These are phyloP conservation scores for Chydorus sphaericus DNA, from an alignment of 2,888 invertebrate species.

Conservation along the genomic window DNA sequence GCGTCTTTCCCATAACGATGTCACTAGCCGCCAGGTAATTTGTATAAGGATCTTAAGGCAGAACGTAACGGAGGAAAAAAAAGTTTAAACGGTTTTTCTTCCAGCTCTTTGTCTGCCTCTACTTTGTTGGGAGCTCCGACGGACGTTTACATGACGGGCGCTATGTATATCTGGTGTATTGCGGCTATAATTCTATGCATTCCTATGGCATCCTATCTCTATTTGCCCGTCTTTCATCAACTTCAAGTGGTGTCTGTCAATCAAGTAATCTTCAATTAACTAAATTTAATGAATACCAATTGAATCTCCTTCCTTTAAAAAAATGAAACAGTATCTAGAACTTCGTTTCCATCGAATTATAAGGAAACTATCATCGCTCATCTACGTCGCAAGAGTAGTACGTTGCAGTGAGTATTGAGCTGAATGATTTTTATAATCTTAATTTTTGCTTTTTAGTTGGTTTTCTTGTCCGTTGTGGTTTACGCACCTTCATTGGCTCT, in stretches of 20 bases:
- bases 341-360: slow-evolving; percentile 17
- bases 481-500: slow-evolving; percentile 74
- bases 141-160: slow-evolving; percentile 51
- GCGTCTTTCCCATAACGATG: too few relatives aligned
- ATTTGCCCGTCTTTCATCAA: slow-evolving; percentile 72
- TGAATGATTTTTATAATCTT: not conserved
- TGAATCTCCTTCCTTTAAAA: too few relatives aligned
- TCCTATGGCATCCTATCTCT: slow-evolving; percentile 40
- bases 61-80: too few relatives aligned
- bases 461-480: slow-evolving; percentile 72
- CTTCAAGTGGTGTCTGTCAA: slow-evolving; percentile 69
- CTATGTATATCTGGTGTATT: slow-evolving; percentile 73
- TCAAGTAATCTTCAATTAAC: slow-evolving; percentile 55
- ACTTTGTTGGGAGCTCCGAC: slow-evolving; percentile 37
- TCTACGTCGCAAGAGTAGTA: slow-evolving; percentile 18
- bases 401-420: not conserved
- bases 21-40: too few relatives aligned
- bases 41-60: too few relatives aligned
- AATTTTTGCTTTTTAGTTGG: slow-evolving; percentile 18
- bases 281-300: too few relatives aligned
- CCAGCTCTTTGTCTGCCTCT: slow-evolving; percentile 36
- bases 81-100: too few relatives aligned
- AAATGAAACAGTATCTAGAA: slow-evolving; percentile 21
- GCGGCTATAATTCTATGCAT: slow-evolving; percentile 53
- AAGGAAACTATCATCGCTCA: slow-evolving; percentile 15